A percentile compares a stretch with the other conserved stretches of the same genome.
Evolutionary conservation across 2,888 invertebrate genomes (phyloP).

Genomic region (Drosophila mayaguana): DNA sequence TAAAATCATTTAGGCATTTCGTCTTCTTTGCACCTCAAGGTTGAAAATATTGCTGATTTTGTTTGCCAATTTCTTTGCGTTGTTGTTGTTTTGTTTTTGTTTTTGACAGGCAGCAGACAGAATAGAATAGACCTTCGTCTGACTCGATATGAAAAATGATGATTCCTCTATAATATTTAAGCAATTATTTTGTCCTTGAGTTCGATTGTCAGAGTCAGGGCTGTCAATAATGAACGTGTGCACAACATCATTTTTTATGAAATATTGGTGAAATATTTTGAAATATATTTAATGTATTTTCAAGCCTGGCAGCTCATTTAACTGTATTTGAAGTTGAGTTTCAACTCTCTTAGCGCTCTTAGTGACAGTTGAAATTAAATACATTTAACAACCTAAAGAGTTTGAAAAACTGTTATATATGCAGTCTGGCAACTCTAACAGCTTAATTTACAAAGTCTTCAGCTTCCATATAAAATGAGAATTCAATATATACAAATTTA

Average conservation of each 20-base stretch:
- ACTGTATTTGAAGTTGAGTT: not conserved
- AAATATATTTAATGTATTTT: too few relatives aligned
- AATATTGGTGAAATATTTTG: not conserved
- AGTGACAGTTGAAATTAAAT: not conserved
- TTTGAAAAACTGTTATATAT: not conserved
- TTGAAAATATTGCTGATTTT: slow-evolving; percentile 39
- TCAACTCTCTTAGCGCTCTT: not conserved
- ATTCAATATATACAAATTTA: too few relatives aligned
- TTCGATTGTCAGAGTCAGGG: slow-evolving; percentile 79
- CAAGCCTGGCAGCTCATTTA: not conserved
- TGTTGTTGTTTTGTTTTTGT: not conserved
- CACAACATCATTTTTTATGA: slow-evolving; percentile 18
- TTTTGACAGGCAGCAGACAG: slow-evolving; percentile 61
- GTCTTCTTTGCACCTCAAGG: slow-evolving; percentile 47
- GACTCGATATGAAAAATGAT: slow-evolving; percentile 57
- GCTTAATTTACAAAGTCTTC: not conserved
- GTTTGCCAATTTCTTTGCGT: slow-evolving; percentile 50
- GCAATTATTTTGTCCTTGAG: slow-evolving; percentile 70
- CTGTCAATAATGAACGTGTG: slow-evolving; percentile 54
- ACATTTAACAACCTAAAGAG: not conserved
- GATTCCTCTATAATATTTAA: slow-evolving; percentile 42
- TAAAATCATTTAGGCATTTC: slow-evolving; percentile 26
- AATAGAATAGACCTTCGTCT: slow-evolving; percentile 49
- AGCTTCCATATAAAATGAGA: too few relatives aligned
- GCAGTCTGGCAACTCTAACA: not conserved